Percentiles rank a stretch among this genome's conserved stretches.
Evolutionary conservation across 2,113 vertebrate species (phyloP).

Genomic region (Clupea harengus): DNA sequence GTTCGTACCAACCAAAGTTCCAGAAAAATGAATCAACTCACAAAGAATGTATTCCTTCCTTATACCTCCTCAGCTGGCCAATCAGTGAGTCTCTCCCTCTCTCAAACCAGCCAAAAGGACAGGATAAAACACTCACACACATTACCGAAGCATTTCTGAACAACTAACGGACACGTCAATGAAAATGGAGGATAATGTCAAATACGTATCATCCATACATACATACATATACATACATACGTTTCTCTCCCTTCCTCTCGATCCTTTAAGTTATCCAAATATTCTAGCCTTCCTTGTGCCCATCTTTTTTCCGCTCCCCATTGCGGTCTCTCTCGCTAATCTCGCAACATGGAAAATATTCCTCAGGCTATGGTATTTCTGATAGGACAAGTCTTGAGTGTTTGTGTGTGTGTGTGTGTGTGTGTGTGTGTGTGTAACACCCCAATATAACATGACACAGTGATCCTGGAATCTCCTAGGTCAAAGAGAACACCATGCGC

Average conservation of each 20-base stretch:
- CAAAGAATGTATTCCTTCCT: no score
- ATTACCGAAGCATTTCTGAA: no score
- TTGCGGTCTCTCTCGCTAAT: not conserved
- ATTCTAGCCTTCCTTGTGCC: not conserved
- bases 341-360: not conserved
- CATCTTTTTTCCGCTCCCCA: not conserved
- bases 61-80: no score
- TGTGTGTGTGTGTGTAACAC: not conserved
- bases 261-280: not conserved
- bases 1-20: not conserved
- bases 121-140: no score
- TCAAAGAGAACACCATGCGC: not conserved
- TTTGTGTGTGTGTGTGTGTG: not conserved
- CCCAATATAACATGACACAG: slow-evolving; percentile 32
- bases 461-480: slow-evolving; percentile 23
- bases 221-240: no score
- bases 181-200: no score
- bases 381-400: not conserved
- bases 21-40: no score
- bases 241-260: not conserved
- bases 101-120: no score
- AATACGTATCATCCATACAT: no score
- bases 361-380: not conserved
- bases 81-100: no score
- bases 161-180: no score